phyloP scores from a whole-genome alignment of 2,888 invertebrate genomes.

The Thecophora atra region DNA sequence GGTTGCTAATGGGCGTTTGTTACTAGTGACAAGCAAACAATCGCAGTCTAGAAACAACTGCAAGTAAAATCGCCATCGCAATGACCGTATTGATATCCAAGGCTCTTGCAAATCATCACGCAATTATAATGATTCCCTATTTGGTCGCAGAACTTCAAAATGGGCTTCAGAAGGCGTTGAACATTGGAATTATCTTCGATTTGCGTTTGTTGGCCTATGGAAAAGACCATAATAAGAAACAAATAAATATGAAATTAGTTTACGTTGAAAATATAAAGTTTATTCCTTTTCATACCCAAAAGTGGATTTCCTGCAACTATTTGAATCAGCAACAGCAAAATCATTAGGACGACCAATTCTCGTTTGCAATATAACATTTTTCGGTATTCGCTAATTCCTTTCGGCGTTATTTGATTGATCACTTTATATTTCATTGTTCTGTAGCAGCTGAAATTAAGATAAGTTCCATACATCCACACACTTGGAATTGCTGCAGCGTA shows the following conservation, averaged over 20 bases:
- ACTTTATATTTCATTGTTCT: background rate
- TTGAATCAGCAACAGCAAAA: background rate
- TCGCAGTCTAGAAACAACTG: slow-evolving; percentile 45
- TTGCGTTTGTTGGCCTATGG: slow-evolving; percentile 48
- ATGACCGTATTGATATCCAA: slow-evolving; percentile 49
- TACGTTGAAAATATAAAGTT: background rate
- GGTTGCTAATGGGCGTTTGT: too few species aligned
- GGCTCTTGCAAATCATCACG: slow-evolving; percentile 50
- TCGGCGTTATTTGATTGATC: background rate
- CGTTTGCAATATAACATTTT: slow-evolving; percentile 7
- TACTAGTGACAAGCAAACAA: too few species aligned
- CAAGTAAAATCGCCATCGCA: slow-evolving; percentile 53
- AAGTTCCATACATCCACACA: slow-evolving; percentile 26
- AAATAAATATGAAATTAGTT: background rate
- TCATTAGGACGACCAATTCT: background rate
- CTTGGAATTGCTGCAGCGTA: slow-evolving; percentile 14
- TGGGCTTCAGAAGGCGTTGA: slow-evolving; percentile 46
- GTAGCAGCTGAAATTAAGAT: background rate
- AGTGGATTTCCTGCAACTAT: slow-evolving; percentile 6
- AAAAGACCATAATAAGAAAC: slow-evolving; percentile 16
- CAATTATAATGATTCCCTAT: slow-evolving; percentile 53
- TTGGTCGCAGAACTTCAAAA: slow-evolving; percentile 51
- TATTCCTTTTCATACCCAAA: background rate
- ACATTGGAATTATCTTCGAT: slow-evolving; percentile 49
- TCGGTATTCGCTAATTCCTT: background rate